Conservation (phyloP, 2,113 vertebrate species). For the Chaetodon auriga region DNA sequence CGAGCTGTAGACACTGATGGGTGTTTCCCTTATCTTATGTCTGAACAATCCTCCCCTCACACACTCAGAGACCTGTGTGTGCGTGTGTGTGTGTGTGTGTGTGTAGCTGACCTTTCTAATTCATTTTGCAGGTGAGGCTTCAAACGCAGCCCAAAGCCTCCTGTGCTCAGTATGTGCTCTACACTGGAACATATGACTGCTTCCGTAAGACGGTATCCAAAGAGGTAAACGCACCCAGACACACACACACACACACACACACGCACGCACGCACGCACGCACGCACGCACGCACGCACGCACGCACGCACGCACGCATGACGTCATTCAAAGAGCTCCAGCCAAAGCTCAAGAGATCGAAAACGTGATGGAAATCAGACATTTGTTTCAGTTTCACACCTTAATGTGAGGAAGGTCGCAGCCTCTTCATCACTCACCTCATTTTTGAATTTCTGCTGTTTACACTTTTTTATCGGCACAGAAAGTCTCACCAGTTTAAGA, state of each 20-base stretch:
- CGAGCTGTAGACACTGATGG: neutral
- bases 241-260: constrained; percentile 13
- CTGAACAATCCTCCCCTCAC: neutral
- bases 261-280: too few species aligned
- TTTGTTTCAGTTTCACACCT: too few species aligned
- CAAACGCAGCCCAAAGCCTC: constrained; percentile 83
- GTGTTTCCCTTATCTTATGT: constrained; percentile 3
- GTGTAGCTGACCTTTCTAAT: neutral
- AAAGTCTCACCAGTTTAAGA: too few species aligned
- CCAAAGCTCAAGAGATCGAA: too few species aligned
- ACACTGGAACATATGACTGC: constrained; percentile 83
- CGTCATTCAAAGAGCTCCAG: too few species aligned
- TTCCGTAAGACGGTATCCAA: constrained; percentile 82
- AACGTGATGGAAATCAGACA: too few species aligned
- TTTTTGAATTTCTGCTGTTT: too few species aligned
- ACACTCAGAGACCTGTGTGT: neutral
- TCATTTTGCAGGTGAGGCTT: constrained; percentile 79
- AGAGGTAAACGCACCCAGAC: constrained; percentile 74
- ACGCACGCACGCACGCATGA: constrained; percentile 11
- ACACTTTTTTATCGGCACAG: too few species aligned
- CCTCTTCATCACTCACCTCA: too few species aligned
- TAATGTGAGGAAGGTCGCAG: too few species aligned
- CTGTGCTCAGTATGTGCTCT: constrained; percentile 62
- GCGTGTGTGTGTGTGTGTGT: constrained; percentile 31
- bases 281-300: too few species aligned